Conservation (phyloP, 37 sponge, comb jelly and placozoan genomes). For the Cladorhizidae sp. region DNA sequence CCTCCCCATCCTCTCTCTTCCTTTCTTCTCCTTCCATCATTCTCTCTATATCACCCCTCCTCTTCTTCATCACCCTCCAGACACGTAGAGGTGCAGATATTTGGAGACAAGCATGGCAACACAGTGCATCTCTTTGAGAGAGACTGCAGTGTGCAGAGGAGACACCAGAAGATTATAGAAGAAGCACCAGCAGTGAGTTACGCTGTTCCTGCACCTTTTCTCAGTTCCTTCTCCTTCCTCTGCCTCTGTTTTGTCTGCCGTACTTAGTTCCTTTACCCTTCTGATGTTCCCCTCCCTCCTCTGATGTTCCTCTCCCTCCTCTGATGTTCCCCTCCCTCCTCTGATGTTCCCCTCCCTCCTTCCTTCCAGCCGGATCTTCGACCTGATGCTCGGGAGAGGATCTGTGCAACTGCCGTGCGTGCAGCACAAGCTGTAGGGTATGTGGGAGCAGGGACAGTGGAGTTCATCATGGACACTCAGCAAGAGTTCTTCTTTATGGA, state of each 20-base stretch:
- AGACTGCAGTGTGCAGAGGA: conserved; percentile 95
- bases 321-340: neutral
- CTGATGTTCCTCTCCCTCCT: neutral
- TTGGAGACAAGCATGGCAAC: conserved; percentile 92
- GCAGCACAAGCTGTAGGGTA: conserved; percentile 96
- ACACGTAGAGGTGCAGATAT: conserved; percentile 95
- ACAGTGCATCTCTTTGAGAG: conserved; percentile 90
- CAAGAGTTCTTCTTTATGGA: conserved; percentile 94
- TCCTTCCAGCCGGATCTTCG: conserved; percentile 60
- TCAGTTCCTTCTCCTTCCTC: neutral
- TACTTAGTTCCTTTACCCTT: neutral
- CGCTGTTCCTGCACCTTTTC: neutral
- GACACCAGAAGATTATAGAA: conserved; percentile 98
- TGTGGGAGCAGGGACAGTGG: conserved; percentile 95
- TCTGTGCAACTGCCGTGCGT: conserved; percentile 87
- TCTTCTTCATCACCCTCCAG: conserved; percentile 28
- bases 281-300: neutral
- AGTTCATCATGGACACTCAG: conserved; percentile 86
- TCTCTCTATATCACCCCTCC: conserved; percentile 11
- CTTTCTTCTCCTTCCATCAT: conserved; percentile 4
- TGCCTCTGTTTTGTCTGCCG: too few relatives aligned
- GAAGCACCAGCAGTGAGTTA: conserved; percentile 92
- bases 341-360: neutral
- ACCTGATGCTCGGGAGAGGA: conserved; percentile 54
- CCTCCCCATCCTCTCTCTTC: neutral